Conservation (phyloP, 2,888 invertebrate species). For the Merodon equestris region DNA sequence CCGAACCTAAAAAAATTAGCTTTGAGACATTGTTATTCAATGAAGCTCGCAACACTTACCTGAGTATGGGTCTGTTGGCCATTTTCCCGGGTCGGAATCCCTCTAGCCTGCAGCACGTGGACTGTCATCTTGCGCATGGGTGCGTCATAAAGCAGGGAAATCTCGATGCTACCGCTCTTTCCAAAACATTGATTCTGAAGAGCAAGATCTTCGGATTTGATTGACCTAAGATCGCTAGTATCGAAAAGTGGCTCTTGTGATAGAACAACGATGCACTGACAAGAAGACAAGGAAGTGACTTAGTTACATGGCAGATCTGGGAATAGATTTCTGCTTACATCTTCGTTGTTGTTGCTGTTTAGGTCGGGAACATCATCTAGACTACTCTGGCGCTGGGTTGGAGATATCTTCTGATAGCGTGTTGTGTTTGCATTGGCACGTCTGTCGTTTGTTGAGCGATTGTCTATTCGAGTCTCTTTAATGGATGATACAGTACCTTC, state of each 20-base stretch:
- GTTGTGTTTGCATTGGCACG: constrained; percentile 71
- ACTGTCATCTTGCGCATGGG: constrained; percentile 95
- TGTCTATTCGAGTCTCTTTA: constrained; percentile 84
- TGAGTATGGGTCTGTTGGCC: constrained; percentile 85
- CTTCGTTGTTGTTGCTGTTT: constrained; percentile 84
- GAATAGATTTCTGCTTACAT: constrained; percentile 80
- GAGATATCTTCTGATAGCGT: constrained; percentile 73
- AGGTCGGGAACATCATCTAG: constrained; percentile 80
- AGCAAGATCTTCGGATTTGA: constrained; percentile 77
- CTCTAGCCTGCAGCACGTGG: constrained; percentile 92
- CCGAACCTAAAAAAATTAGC: constrained; percentile 83
- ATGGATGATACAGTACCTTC: constrained; percentile 76
- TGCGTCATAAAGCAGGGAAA: constrained; percentile 93
- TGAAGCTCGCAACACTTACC: constrained; percentile 76
- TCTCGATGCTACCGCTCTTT: constrained; percentile 89
- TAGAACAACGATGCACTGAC: constrained; percentile 80
- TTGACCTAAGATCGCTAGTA: constrained; percentile 78
- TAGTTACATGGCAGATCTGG: too few species aligned
- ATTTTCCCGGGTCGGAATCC: constrained; percentile 86
- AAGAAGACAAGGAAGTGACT: constrained; percentile 7
- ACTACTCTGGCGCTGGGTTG: constrained; percentile 74
- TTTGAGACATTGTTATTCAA: neutral
- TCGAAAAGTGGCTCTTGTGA: constrained; percentile 79
- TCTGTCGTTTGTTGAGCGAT: constrained; percentile 72
- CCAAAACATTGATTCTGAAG: constrained; percentile 79